These are phyloP conservation scores for Biston betularia DNA, from an alignment of 2,888 invertebrate genomes.

Conservation along the genomic window DNA sequence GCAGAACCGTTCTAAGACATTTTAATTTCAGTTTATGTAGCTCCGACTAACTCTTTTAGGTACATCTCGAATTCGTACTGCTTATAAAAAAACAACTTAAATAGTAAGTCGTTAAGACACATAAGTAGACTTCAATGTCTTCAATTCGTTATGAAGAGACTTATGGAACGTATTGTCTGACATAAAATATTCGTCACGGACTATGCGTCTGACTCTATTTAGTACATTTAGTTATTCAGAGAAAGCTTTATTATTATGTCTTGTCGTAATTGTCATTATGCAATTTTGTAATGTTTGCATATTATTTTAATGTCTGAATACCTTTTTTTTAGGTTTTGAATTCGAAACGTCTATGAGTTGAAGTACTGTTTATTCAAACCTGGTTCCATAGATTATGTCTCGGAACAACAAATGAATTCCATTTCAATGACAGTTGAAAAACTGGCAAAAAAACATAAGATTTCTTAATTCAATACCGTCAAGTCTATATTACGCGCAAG, in stretches of 20 bases:
- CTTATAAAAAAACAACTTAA: constrained; percentile 1
- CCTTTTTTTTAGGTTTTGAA: constrained; percentile 15
- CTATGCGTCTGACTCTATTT: constrained; percentile 65
- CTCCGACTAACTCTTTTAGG: not conserved
- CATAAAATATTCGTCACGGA: constrained; percentile 73
- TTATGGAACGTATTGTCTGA: constrained; percentile 51
- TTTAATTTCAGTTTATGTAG: no score
- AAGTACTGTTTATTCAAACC: no score
- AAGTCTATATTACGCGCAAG: no score
- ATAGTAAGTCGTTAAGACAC: constrained; percentile 17
- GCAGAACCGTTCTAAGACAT: no score
- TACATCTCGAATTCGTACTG: constrained; percentile 1
- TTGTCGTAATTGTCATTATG: constrained; percentile 59
- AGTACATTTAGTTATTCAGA: constrained; percentile 67
- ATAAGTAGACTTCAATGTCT: constrained; percentile 23
- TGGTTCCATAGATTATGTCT: not conserved
- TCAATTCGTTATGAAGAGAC: constrained; percentile 32
- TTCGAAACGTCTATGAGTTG: not conserved
- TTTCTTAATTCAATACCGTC: no score
- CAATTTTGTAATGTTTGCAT: constrained; percentile 53
- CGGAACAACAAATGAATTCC: no score
- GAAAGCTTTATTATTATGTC: constrained; percentile 70
- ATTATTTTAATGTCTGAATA: not conserved
- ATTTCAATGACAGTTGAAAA: no score
- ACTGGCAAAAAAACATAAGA: no score